Evolutionary conservation across 2,797 vertebrate genomes (phyloP).

Genomic region (Eremophila alpestris): DNA sequence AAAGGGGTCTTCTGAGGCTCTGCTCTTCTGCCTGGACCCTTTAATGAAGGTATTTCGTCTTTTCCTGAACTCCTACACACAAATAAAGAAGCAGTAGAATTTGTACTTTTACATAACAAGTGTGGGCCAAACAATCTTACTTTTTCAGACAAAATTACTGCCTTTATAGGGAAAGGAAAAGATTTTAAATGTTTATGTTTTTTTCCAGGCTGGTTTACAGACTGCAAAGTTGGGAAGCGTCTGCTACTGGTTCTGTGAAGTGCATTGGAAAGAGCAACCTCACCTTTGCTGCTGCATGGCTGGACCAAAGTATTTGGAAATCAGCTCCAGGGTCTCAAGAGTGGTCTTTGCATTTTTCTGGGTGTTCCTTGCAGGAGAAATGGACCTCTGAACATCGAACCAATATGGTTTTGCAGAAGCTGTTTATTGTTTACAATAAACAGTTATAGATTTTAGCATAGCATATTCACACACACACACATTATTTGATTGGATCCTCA

Average conservation of each 20-base stretch:
- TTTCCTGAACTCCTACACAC: background rate
- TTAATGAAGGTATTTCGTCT: background rate
- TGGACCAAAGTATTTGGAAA: background rate
- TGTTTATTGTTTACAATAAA: no score
- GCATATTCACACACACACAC: no score
- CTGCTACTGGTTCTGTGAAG: background rate
- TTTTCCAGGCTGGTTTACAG: background rate
- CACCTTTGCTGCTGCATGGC: accelerated
- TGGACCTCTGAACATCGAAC: no score
- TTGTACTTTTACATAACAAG: background rate
- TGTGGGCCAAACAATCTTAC: background rate
- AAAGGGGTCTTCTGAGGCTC: background rate
- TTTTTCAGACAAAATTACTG: background rate
- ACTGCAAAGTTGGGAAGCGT: background rate
- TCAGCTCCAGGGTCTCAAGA: background rate
- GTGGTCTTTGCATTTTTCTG: background rate
- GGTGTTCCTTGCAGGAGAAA: background rate
- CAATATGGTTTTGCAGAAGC: no score
- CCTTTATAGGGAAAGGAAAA: background rate
- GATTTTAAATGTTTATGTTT: background rate
- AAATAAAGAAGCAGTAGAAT: background rate
- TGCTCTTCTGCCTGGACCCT: background rate
- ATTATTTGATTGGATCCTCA: no score
- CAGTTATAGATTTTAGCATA: no score
- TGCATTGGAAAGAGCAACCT: background rate